These are phyloP conservation scores for Dysidea cf. avara DNA, from an alignment of 37 sponge, comb jelly and placozoan genomes.

Conservation along the genomic window DNA sequence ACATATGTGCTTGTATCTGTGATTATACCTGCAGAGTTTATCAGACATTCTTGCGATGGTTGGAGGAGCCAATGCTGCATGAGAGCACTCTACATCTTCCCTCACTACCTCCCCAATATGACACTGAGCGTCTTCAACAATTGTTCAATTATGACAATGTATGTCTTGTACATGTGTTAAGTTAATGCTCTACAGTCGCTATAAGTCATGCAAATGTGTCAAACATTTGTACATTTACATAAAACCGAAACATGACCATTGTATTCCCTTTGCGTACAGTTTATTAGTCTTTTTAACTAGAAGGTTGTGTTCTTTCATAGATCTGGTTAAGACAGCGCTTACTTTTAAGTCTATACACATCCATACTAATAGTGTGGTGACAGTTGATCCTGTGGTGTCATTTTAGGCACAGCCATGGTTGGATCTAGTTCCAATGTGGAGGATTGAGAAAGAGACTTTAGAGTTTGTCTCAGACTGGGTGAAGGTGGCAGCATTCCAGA, in stretches of 20 bases:
- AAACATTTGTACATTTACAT: too few relatives aligned
- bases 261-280: too few relatives aligned
- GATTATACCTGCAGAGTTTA: too few relatives aligned
- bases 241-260: too few relatives aligned
- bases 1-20: too few relatives aligned
- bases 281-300: too few relatives aligned
- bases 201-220: too few relatives aligned
- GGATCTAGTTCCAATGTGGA: conserved; percentile 67
- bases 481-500: conserved; percentile 69
- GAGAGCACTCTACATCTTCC: conserved; percentile 77
- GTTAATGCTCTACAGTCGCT: background rate
- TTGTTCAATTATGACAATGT: conserved; percentile 47
- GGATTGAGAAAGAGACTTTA: conserved; percentile 38
- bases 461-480: conserved; percentile 61
- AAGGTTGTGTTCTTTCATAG: too few relatives aligned
- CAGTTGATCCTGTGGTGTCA: too few relatives aligned
- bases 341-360: too few relatives aligned
- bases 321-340: too few relatives aligned
- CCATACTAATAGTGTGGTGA: too few relatives aligned
- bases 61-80: conserved; percentile 94
- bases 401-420: conserved; percentile 42
- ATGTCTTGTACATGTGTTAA: background rate
- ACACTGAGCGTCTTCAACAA: conserved; percentile 55
- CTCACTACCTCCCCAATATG: conserved; percentile 82
- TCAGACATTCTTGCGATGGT: conserved; percentile 74